Conservation (phyloP, 2,113 vertebrate genomes). For the Psammodynastes pulverulentus region DNA sequence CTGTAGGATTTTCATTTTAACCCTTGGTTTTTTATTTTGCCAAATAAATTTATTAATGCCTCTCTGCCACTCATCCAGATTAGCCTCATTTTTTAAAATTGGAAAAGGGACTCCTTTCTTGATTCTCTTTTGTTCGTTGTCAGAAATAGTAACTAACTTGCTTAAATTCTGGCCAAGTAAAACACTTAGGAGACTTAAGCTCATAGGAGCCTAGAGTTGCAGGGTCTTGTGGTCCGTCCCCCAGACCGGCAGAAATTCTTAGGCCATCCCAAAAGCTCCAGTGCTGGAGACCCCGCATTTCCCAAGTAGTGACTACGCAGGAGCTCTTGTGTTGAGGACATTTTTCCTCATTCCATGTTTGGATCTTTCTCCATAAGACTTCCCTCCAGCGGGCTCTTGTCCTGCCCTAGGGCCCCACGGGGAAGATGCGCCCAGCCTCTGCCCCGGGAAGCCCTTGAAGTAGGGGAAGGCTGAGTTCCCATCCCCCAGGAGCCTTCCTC, state of each 20-base stretch:
- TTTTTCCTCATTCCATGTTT: neutral
- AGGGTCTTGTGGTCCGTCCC: neutral
- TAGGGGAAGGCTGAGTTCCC: neutral
- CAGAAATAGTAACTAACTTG: neutral
- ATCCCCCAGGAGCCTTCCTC: neutral
- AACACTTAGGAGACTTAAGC: neutral
- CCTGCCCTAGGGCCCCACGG: neutral
- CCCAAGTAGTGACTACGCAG: neutral
- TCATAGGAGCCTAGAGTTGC: neutral
- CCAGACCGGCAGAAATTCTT: neutral
- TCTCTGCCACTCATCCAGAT: no score
- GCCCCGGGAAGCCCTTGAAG: neutral
- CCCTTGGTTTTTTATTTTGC: no score
- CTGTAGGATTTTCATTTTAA: no score
- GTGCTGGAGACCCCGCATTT: neutral
- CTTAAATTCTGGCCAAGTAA: neutral
- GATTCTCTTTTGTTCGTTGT: neutral
- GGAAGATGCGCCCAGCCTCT: neutral
- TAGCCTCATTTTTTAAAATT: no score
- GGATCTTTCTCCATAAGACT: neutral
- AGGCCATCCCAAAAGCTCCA: neutral
- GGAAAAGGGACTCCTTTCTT: no score
- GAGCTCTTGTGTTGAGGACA: neutral
- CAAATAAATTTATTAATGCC: no score
- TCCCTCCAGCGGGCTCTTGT: neutral